These are phyloP conservation scores for Phacellophora camtschatica DNA, from an alignment of 30 jellyfish, hydroid and myxozoan genomes.

Conservation along the genomic window DNA sequence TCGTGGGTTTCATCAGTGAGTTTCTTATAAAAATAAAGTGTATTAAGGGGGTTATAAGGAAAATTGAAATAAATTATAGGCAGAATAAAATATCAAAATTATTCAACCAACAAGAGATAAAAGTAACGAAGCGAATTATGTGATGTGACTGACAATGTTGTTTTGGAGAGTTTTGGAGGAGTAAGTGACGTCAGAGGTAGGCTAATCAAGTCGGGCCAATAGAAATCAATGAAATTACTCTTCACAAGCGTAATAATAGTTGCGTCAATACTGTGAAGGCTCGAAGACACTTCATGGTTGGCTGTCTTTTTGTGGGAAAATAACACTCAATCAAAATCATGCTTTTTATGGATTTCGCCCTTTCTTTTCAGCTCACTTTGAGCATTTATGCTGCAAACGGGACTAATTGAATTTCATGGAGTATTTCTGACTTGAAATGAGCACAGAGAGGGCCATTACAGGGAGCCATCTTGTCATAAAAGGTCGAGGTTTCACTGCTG, in stretches of 20 bases:
- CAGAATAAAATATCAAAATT: too few relatives aligned
- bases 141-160: too few relatives aligned
- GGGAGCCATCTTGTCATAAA: not conserved
- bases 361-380: slow-evolving; percentile 35
- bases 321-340: slow-evolving; percentile 18
- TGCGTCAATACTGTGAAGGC: slow-evolving; percentile 71
- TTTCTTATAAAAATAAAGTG: too few relatives aligned
- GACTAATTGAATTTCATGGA: not conserved
- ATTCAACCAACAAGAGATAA: too few relatives aligned
- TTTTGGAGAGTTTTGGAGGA: not conserved
- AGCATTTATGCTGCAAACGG: slow-evolving; percentile 3
- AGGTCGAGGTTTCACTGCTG: not conserved
- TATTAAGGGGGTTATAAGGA: too few relatives aligned
- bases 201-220: slow-evolving; percentile 68
- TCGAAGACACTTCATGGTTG: slow-evolving; percentile 50
- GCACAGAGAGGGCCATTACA: not conserved
- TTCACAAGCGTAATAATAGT: slow-evolving; percentile 78
- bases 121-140: too few relatives aligned
- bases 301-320: slow-evolving; percentile 59
- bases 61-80: too few relatives aligned
- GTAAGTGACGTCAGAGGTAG: slow-evolving; percentile 29
- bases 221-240: slow-evolving; percentile 55
- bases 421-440: not conserved
- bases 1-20: too few relatives aligned
- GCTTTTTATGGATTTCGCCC: not conserved